Base-by-base conservation (phyloP, 1,140 invertebrate genomes). In the Muscidifurax raptorellus region DNA sequence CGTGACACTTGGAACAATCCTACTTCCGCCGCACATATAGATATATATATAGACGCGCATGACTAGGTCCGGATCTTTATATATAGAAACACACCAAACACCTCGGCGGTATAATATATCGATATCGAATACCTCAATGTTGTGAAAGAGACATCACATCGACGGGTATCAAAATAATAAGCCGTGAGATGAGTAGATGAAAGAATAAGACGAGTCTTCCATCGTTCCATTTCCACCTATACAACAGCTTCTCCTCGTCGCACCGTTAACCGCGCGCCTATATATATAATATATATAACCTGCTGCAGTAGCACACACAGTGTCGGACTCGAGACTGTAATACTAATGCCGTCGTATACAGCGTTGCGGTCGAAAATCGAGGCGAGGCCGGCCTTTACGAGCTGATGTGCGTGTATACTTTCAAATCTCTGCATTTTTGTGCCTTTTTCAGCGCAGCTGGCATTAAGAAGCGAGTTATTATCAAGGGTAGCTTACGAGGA, bases 221-320 rank as follows among this genome's bases (percentile, higher is more conserved):
- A 44, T 15, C 72, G 72, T 82, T 76, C 81, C 81, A 82, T 76
- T 82, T 82, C 52, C n/a, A 81, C 59, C 67, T 66, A 25, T 18
- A 18, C 40, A 76, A 4, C 27, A n/a, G 27, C 67, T n/a, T 27
- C 9, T 13, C 25, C 36, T 25, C 13, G 2, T 3, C 36, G 7
- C 67, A 75, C 81, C 81, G 81, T 76, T 82, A 82, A 44, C 59
- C 36, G 72, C 71, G 76, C 36, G 36, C n/a, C n/a, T n/a, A n/a
- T n/a, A n/a, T n/a, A n/a, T n/a, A n/a, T n/a, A n/a, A n/a, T n/a
- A n/a, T n/a, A n/a, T n/a, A n/a, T n/a, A n/a, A n/a, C n/a, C n/a
- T n/a, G 78, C 78, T 67, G 47, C 18, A 52, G 47, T 52, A 52
- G 5, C 15, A 4, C 4, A 18, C 18, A 15, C 10, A 52, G 13